phyloP scores from a whole-genome alignment of 2,797 vertebrate species.

The Gymnothorax javanicus region DNA sequence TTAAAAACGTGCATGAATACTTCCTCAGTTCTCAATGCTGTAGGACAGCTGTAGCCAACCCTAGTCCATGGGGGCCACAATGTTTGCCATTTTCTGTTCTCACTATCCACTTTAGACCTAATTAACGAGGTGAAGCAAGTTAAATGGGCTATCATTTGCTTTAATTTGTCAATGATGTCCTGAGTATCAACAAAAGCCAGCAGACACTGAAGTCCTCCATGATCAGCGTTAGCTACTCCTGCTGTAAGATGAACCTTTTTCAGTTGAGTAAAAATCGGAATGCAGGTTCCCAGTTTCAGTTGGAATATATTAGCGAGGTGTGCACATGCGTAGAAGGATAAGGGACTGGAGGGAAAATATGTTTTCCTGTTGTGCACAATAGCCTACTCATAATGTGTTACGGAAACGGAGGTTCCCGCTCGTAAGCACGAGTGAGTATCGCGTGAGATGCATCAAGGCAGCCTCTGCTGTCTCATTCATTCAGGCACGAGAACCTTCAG shows the following conservation, averaged over 20 bases:
- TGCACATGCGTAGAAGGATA: neutral
- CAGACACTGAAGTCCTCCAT: no score
- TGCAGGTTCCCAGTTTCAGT: neutral
- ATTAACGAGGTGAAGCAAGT: no score
- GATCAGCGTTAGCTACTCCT: no score
- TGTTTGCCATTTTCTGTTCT: no score
- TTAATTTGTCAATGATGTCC: no score
- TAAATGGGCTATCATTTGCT: no score
- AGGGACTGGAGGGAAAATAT: neutral
- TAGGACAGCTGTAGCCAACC: no score
- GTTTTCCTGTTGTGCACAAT: neutral
- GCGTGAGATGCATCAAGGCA: neutral
- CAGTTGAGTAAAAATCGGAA: neutral
- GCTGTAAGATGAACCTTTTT: neutral
- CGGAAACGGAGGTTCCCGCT: neutral
- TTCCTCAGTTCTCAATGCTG: neutral
- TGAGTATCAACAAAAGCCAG: no score
- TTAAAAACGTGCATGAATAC: neutral
- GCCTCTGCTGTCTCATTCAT: neutral
- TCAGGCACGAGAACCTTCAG: neutral
- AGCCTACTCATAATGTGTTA: neutral
- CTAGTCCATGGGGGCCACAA: no score
- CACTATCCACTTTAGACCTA: no score
- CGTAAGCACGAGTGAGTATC: neutral
- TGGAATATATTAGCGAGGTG: neutral